Base-by-base conservation (phyloP, 2,797 vertebrate genomes). In the Neomorphus geoffroyi region DNA sequence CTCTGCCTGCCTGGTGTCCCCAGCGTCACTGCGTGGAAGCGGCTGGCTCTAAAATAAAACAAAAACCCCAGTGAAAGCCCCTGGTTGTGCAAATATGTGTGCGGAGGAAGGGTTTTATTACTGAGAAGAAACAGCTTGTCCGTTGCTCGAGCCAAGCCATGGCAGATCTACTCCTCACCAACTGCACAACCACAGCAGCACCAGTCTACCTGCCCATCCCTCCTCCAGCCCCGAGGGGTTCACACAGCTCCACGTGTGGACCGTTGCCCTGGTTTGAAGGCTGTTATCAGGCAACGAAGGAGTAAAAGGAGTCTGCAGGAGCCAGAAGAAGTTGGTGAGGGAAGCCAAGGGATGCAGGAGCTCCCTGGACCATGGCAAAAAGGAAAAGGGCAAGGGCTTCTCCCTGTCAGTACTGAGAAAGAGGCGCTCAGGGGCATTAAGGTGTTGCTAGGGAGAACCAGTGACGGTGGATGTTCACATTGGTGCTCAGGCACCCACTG, bases 21-120 rank as follows among this genome's bases (percentile, higher is more conserved):
- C 1, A 0, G 0, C 21, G 56, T 33, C 11, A 1, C 54, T 15
- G 45, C 4, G 0, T 32, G 50, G 62, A n/a, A 1, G 1, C 0
- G 7, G 7, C 39, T 18, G 50, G 65, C 82, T 78, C 73, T 13
- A 24, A 67, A 64, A 50, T 48, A 28, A 67, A 88, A 51, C 4
- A 24, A 51, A 80, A 8, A 16, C 16, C 28, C 51, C 46, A 28
- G 17, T 3, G 6, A 70, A 56, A 74, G 18, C 23, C 62, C 54
- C 58, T 17, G 45, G 14, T 5, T 22, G 45, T 67, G 45, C 45
- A 13, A 18, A 4, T 16, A 9, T 11, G 18, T 24, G 7, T 9
- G 50, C 13, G 37, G 35, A 81, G 24, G 70, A 81, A 80, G 35
- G 62, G 18, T 51, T 79, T 75, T 43, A 26, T 48, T 57, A 48